Evolutionary conservation across 1,140 invertebrate species (phyloP), one percentile per base, ranked within the genome.

Genomic region (Parasteatoda tepidariorum): DNA sequence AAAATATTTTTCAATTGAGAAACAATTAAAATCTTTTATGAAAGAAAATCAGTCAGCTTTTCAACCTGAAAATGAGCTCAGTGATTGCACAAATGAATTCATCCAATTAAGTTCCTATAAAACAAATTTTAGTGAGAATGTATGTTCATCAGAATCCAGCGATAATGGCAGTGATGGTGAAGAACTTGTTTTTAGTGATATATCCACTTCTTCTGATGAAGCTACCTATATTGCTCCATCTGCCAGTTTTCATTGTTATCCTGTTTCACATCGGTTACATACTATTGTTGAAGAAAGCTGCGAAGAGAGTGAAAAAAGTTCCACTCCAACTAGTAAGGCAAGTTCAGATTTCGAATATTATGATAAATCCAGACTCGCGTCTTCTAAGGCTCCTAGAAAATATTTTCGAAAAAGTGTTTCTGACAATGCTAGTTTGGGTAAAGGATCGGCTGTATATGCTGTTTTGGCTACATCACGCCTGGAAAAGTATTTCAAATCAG

Each of bases 211-310:
- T 67, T 71, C 64, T 26, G 79, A 85, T 85, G 79, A 82, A 61
- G 70, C 78, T 54, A 74, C 84, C 48, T 81, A 85, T 28, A 75
- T 68, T 41, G 62, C 76, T 26, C 78, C 78, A 30, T 48, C 70
- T 24, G 2, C 55, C 28, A 68, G 62, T 48, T 64, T 70, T 61
- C 59, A 64, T 34, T 74, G 55, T 24, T 75, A 84, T 54, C 85
- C 85, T 38, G 41, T 83, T 28, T 67, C 83, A n/a, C 96, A 97
- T 85, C 96, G 95, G 0, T 89, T 98, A 67, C 95, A 97, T 86
- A 98, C 96, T 0, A 98, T 98, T 85, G 93, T 96, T 0, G 96
- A 98, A 90, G 96, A 97, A 88, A 96, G 95, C 83, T 97, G 95
- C 87, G 96, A 97, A 88, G 96, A 97, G 88, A 89, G 88, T 59